Percentiles rank a stretch among this genome's conserved stretches.
These are phyloP conservation scores for Xiphorhynchus elegans DNA, from an alignment of 2,113 vertebrate genomes.

Conservation along the genomic window DNA sequence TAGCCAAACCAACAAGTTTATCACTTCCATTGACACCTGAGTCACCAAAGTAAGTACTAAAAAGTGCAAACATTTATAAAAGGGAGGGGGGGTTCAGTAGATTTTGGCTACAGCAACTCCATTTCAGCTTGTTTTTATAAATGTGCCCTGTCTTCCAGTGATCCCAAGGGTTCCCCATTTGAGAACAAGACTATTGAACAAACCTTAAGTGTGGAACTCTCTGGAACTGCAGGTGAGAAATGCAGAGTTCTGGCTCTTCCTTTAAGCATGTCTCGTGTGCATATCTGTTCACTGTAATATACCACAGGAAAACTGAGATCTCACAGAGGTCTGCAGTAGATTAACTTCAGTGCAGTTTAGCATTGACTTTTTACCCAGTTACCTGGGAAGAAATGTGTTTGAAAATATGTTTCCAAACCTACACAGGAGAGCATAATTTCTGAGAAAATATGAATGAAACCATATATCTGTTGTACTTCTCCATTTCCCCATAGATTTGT, in stretches of 20 bases:
- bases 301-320: neutral
- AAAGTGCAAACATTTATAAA: conserved; percentile 86
- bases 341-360: conserved; percentile 1
- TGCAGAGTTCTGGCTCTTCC: neutral
- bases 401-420: conserved; percentile 26
- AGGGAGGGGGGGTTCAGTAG: conserved; percentile 89
- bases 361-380: neutral
- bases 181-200: conserved; percentile 99
- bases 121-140: conserved; percentile 88
- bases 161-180: conserved; percentile 99
- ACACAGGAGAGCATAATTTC: conserved; percentile 35
- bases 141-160: conserved; percentile 96
- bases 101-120: conserved; percentile 88
- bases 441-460: conserved; percentile 56
- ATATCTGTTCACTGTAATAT: neutral
- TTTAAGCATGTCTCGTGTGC: neutral
- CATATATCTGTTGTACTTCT: conserved; percentile 28
- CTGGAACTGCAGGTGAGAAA: conserved; percentile 98
- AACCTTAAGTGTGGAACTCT: conserved; percentile 99
- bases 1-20: conserved; percentile 99
- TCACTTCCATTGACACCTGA: conserved; percentile 99
- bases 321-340: neutral
- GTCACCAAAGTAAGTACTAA: conserved; percentile 99
- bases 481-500: conserved; percentile 22
- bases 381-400: neutral